phyloP scores from a whole-genome alignment of 2,113 vertebrate genomes.

The Cranoglanis bouderius region DNA sequence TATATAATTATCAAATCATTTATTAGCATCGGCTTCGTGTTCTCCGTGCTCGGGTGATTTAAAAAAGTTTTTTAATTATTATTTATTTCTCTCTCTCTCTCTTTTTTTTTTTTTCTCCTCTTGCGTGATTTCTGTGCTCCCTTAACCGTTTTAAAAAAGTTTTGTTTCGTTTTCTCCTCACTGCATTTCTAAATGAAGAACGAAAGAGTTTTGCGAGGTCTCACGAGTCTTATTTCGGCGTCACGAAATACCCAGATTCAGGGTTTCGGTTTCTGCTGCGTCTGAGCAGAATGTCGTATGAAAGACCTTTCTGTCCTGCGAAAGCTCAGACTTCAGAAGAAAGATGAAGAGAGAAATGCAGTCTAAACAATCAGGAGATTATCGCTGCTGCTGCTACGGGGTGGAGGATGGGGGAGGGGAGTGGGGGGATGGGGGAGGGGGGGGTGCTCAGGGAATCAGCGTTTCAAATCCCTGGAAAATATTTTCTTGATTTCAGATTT shows the following conservation, averaged over 20 bases:
- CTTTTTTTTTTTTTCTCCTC: no score
- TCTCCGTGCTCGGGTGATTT: not conserved
- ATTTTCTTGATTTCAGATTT: not conserved
- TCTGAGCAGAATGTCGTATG: not conserved
- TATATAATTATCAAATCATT: not conserved
- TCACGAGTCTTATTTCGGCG: no score
- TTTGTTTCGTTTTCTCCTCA: not conserved
- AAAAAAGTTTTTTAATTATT: not conserved
- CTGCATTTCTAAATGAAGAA: no score
- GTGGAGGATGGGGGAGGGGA: no score
- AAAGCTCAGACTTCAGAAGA: not conserved
- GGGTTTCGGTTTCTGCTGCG: not conserved
- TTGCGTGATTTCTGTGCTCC: not conserved
- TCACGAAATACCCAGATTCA: not conserved
- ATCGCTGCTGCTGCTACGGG: no score
- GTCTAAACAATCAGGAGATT: no score
- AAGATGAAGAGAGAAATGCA: not conserved
- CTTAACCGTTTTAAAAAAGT: not conserved
- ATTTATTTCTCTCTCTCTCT: no score
- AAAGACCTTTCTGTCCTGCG: not conserved
- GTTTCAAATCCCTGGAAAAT: no score
- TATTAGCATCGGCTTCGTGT: not conserved
- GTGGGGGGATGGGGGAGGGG: no score
- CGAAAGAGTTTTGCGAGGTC: no score
- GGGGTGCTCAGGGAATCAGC: no score